phyloP scores from a whole-genome alignment of 2,888 invertebrate genomes.

The Stenchaetothrips biformis region DNA sequence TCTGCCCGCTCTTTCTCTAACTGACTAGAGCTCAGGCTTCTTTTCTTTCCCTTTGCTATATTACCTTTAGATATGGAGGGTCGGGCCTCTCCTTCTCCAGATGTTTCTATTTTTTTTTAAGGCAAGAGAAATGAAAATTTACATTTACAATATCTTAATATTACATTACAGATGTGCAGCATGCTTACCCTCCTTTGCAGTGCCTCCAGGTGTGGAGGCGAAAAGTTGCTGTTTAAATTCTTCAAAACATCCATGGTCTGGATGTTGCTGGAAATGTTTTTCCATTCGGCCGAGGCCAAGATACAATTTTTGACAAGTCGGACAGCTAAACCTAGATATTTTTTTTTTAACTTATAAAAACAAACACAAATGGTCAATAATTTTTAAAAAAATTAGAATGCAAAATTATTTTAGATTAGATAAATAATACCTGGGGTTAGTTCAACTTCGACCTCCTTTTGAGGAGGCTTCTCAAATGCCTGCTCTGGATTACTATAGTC shows the following conservation, averaged over 20 bases:
- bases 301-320: constrained; percentile 61
- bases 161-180: neutral
- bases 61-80: constrained; percentile 31
- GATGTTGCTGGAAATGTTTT: constrained; percentile 58
- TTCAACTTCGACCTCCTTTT: constrained; percentile 17
- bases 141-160: too few species aligned
- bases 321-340: constrained; percentile 54
- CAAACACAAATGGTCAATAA: neutral
- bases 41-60: constrained; percentile 45
- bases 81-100: neutral
- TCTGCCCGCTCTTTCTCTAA: neutral
- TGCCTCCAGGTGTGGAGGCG: neutral
- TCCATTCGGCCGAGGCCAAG: constrained; percentile 57
- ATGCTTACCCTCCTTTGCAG: neutral
- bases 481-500: constrained; percentile 49
- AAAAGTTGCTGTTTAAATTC: constrained; percentile 14
- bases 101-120: too few species aligned
- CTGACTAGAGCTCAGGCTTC: constrained; percentile 44
- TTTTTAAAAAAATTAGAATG: neutral
- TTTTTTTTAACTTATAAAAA: constrained; percentile 43
- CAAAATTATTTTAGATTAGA: neutral
- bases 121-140: too few species aligned
- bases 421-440: constrained; percentile 32
- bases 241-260: constrained; percentile 52
- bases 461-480: constrained; percentile 35